Base-by-base conservation (phyloP, 2,113 vertebrate genomes). In the Heterotis niloticus region DNA sequence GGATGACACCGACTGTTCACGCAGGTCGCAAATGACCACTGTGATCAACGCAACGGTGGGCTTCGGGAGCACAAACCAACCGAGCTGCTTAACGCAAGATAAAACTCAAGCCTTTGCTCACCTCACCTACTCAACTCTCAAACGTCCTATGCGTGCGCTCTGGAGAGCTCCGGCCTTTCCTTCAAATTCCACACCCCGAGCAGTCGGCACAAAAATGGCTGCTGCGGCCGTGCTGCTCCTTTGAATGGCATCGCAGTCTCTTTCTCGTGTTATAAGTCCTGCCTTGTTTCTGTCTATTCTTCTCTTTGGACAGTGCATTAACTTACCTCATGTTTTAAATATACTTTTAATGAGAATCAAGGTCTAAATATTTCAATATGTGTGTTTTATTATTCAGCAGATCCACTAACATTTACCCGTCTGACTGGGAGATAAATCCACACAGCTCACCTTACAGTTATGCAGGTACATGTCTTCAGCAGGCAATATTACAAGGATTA, bases 401-500 rank as follows among this genome's bases (percentile, higher is more conserved):
- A 94, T 94, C 96, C 94, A 93, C 94, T 95, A 94, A 95, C 96
- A 94, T 96, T 95, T 94, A 95, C 93, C 92, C 92, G 92, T 94
- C 93, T 93, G 92, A 94, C 90, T 91, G 90, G 85, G 87, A 93
- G 93, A 94, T 34, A 64, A 62, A 93, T 94, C 94, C 91, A 89
- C 91, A 94, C 93, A 92, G 92, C 91, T 95, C 92, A 90, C 93
- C 94, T 94, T 93, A 91, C 91, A 89, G 93, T 91, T 90, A 93
- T 90, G 92, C 95, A 96, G 93, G 94, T 97, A 98, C 95, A 96
- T 26, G 94, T 93, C 94, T 96, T 95, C 95, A 95, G 94, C 94
- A 94, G 92, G 95, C 96, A 96, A 98, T 98, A 99, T 98, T 96
- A 96, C 95, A 92, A 88, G 95, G 96, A 98, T 98, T 98, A 98